These are phyloP conservation scores for Poeciliopsis prolifica DNA, from an alignment of 2,113 vertebrate genomes.

Conservation along the genomic window DNA sequence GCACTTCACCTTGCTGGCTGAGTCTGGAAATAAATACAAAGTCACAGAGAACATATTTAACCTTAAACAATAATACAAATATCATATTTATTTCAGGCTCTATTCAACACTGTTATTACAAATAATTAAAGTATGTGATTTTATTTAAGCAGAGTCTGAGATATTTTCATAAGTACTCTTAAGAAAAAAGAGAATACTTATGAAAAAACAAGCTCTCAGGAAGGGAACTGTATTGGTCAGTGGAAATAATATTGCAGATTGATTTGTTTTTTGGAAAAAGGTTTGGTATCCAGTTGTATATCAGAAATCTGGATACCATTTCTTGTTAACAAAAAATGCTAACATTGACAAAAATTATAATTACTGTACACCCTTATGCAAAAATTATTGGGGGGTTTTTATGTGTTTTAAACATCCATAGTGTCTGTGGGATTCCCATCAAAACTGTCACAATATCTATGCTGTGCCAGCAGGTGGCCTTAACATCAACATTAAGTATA, in stretches of 20 bases:
- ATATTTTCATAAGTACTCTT: too few relatives aligned
- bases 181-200: too few relatives aligned
- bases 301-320: too few relatives aligned
- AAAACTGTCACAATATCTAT: background rate
- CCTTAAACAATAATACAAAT: background rate
- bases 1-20: conserved; percentile 41
- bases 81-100: background rate
- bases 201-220: background rate
- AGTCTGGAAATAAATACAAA: conserved; percentile 5
- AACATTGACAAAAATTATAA: background rate
- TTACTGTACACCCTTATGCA: too few relatives aligned
- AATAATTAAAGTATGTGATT: background rate
- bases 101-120: background rate
- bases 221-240: background rate
- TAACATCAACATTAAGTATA: background rate
- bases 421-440: background rate
- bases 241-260: background rate
- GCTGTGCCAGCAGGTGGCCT: background rate
- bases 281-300: too few relatives aligned
- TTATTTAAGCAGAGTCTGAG: background rate
- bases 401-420: background rate
- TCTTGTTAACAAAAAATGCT: background rate
- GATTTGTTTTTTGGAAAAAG: too few relatives aligned
- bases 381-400: background rate
- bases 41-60: background rate